phyloP scores from a whole-genome alignment of 2,797 vertebrate species.

The Poeciliopsis infans region DNA sequence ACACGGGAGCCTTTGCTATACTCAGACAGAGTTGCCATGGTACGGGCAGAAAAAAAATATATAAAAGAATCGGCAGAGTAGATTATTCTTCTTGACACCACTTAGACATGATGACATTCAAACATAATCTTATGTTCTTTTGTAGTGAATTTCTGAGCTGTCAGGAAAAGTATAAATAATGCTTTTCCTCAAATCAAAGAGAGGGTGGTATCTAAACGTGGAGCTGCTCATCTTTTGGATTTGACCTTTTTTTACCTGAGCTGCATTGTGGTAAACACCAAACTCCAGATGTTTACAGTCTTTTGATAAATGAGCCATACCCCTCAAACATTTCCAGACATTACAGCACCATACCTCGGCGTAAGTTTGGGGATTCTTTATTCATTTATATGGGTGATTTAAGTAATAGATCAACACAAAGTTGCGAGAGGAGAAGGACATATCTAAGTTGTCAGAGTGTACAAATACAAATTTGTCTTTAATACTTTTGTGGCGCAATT shows the following conservation, averaged over 20 bases:
- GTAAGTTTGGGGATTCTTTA: no score
- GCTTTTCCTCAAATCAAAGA: neutral
- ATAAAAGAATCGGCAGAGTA: neutral
- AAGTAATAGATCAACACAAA: neutral
- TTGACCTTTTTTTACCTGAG: neutral
- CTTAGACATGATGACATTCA: neutral
- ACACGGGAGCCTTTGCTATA: neutral
- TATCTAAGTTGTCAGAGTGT: neutral
- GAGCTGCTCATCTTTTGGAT: neutral
- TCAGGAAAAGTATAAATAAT: neutral
- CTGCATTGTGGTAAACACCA: neutral
- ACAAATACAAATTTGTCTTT: neutral
- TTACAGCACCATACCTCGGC: neutral
- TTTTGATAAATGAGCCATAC: neutral
- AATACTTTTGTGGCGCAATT: neutral
- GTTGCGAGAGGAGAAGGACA: neutral
- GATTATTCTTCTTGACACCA: neutral
- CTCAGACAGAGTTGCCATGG: neutral
- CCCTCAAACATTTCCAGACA: neutral
- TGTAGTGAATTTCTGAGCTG: neutral
- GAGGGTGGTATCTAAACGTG: neutral
- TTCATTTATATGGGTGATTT: neutral
- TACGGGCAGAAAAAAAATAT: no score
- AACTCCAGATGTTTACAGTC: neutral
- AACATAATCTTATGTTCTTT: neutral